Evolutionary conservation across 2,888 invertebrate species (phyloP).

Genomic region (Acanthococcus lagerstroemiae): DNA sequence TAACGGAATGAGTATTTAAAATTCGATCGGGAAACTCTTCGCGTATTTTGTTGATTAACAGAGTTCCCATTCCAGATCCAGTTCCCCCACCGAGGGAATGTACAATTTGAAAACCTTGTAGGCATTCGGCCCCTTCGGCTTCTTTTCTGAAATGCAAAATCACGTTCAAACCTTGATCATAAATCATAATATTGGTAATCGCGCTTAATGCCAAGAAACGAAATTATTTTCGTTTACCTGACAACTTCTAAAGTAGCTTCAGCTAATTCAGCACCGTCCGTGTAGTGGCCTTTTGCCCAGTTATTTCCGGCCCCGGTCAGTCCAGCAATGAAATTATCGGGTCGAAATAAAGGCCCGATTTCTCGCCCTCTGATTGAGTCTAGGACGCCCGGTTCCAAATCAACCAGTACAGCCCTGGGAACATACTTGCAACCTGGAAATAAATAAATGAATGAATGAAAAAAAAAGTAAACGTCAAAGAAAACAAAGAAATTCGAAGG

Average conservation of each 20-base stretch:
- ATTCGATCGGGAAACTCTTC: conserved; percentile 26
- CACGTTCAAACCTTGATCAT: too few species aligned
- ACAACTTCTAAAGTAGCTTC: conserved; percentile 21
- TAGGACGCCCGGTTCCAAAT: conserved; percentile 17
- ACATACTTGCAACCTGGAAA: conserved; percentile 15
- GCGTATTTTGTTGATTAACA: conserved; percentile 17
- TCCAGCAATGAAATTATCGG: conserved; percentile 25
- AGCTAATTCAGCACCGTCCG: conserved; percentile 24
- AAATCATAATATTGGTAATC: too few species aligned
- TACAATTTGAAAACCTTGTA: conserved; percentile 25
- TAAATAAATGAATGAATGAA: neutral
- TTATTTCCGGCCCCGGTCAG: conserved; percentile 22
- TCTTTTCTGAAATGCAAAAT: conserved; percentile 17
- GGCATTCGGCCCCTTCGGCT: conserved; percentile 18
- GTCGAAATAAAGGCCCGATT: conserved; percentile 23
- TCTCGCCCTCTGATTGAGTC: conserved; percentile 17
- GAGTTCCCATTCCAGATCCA: conserved; percentile 21
- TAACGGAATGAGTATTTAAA: conserved; percentile 13
- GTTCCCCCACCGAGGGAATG: conserved; percentile 22
- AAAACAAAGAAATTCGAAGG: neutral
- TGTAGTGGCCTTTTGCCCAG: conserved; percentile 24
- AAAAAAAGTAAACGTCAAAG: neutral
- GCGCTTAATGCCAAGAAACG: neutral
- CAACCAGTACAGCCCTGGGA: conserved; percentile 20
- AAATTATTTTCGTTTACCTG: conserved; percentile 1